Base-by-base conservation (phyloP, 1,140 invertebrate species). In the Drosophila nebulosa region DNA sequence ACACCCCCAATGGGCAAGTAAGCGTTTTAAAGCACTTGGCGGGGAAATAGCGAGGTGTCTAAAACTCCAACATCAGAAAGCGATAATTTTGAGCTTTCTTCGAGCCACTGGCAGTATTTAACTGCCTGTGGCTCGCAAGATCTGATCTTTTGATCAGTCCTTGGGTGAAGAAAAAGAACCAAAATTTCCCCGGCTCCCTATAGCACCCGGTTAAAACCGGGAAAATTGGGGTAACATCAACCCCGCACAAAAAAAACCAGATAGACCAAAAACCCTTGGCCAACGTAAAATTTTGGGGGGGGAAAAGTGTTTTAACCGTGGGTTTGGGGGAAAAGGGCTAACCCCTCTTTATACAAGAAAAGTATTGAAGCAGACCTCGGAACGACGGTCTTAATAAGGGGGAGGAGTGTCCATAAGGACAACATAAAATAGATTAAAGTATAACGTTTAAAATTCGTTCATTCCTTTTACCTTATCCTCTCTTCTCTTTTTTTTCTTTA, bases 131-230 rank as follows among this genome's bases (percentile, higher is more conserved):
- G n/a, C n/a, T n/a, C n/a, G n/a, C n/a, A n/a, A n/a, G n/a, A n/a
- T n/a, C n/a, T n/a, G n/a, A n/a, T n/a, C n/a, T n/a, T n/a, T n/a
- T 27, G 39, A 39, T 55, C 62, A 21, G 18, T 36, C 5, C 59
- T 12, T 62, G 27, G 18, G 61, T 64, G 6, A 55, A 32, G 39
- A 26, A 56, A 1, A 56, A 46, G 30, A 56, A 26, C 35, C 59
- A 18, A 35, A 53, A 10, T 30, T 36, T 42, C 14, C 53, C 4
- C 21, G 32, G 50, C 9, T 55, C 5, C 30, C 9, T 32, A 42
- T 21, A 27, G 6, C 22, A 18, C 22, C 18, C 42, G 12, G 12
- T 22, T 12, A 10, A 21, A 9, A 3, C 7, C 42, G 14, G 7
- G 3, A n/a, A 12, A 50, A 24, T 9, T 12, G 18, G 21, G 18